Evolutionary conservation across 2,797 vertebrate genomes (phyloP).

Genomic region (Chloroceryle inda): DNA sequence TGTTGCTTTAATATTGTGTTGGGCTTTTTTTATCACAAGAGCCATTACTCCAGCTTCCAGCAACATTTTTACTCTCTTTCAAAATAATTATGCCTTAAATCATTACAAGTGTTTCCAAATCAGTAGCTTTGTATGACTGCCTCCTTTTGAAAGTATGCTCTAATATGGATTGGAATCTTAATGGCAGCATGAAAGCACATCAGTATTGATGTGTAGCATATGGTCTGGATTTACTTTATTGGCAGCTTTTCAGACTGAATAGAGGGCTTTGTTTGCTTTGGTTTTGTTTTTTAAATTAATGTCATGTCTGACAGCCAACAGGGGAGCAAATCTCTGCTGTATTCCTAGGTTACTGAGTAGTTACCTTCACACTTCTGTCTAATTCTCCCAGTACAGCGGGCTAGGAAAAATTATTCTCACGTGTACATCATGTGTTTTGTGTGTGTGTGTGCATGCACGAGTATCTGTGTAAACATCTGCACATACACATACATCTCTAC

Average conservation of each 20-base stretch:
- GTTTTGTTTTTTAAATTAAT: conserved; percentile 21
- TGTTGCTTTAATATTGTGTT: not conserved
- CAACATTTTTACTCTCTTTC: conserved; percentile 21
- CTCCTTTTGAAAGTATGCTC: conserved; percentile 33
- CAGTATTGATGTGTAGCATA: conserved; percentile 33
- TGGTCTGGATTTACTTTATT: conserved; percentile 30
- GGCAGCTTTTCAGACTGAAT: conserved; percentile 7
- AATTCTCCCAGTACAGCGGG: not conserved
- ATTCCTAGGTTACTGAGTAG: not conserved
- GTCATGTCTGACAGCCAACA: not conserved
- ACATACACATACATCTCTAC: not conserved
- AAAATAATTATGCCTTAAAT: conserved; percentile 45
- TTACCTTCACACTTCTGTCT: not conserved
- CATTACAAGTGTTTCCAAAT: conserved; percentile 43
- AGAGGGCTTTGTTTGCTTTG: not conserved
- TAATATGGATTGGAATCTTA: conserved; percentile 52
- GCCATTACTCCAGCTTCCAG: conserved; percentile 21
- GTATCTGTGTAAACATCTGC: not conserved
- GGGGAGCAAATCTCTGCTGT: not conserved
- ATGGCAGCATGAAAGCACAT: conserved; percentile 39
- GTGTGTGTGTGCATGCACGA: not conserved
- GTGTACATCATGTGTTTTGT: not conserved
- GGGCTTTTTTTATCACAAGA: not conserved
- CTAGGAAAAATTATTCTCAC: not conserved
- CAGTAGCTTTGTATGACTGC: conserved; percentile 8